Base-by-base conservation (phyloP, 1,140 invertebrate species). In the Trissolcus basalis region DNA sequence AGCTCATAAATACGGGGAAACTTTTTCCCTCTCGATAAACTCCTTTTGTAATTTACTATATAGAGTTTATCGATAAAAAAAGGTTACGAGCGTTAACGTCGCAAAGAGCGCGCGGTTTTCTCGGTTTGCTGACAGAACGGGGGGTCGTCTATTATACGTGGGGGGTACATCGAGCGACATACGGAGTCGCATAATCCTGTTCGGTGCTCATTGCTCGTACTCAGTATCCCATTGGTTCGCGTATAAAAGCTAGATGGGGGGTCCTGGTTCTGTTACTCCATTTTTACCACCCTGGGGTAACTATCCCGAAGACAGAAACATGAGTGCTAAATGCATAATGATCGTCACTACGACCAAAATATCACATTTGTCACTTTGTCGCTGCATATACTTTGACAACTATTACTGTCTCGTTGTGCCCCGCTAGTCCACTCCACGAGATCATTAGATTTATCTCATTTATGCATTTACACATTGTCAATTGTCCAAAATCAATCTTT, bases 191-290 rank as follows among this genome's bases (percentile, higher is more conserved):
- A 82, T 85, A 82, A 77, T 82, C 79, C 70, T 78, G 72, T 79
- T 81, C 81, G 36, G 64, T 78, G 72, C 81, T 69, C 81, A 78
- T 84, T 81, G 80, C 80, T 71, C 69, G 71, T 78, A 80, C 78
- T 67, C 80, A 76, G 78, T 79, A 75, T 73, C 70, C 81, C 83
- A 82, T 86, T 81, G 83, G 81, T 78, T 72, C 69, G 43, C 56
- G 79, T 64, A 87, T 86, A 87, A 87, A 87, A 64, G 78, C 86
- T 53, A 83, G 80, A 83, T 87, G 84, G 86, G 86, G 85, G 85
- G 84, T 85, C 86, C 44, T 54, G 54, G 73, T 77, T 79, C 79
- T 81, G 69, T 82, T 81, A 77, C 82, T 81, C 83, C 71, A 77
- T 79, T 79, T 77, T 67, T 63, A 50, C 77, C 72, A 69, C 82